phyloP scores from a whole-genome alignment of 2,888 invertebrate genomes.

The Lasioglossum pauxillum region DNA sequence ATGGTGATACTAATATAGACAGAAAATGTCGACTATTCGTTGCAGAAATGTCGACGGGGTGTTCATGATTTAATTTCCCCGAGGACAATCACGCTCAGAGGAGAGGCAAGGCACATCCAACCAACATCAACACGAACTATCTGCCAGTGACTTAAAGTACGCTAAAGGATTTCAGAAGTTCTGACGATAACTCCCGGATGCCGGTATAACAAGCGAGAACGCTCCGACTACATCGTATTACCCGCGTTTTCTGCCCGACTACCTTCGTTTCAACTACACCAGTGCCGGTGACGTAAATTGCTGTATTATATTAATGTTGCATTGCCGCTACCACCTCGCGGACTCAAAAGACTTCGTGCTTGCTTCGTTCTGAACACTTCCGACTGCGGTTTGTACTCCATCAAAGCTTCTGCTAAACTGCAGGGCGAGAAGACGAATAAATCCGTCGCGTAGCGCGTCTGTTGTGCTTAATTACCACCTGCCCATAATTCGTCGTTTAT shows the following conservation, averaged over 20 bases:
- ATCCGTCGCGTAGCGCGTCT: background rate
- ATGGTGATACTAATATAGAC: no score
- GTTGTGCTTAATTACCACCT: background rate
- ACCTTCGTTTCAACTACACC: background rate
- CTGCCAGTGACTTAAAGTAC: background rate
- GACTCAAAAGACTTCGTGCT: background rate
- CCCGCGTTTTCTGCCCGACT: background rate
- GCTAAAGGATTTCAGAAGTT: background rate
- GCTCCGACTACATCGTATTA: background rate
- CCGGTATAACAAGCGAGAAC: background rate
- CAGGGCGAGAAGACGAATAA: background rate
- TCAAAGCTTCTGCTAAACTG: no score
- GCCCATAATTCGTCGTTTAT: background rate
- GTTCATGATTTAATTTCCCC: background rate
- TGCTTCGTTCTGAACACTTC: background rate
- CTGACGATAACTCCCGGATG: background rate
- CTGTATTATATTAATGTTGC: conserved; percentile 26
- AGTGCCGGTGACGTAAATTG: conserved; percentile 18
- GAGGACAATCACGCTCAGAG: background rate
- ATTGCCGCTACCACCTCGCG: background rate
- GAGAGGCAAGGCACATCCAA: background rate
- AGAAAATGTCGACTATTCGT: background rate
- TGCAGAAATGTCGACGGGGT: background rate
- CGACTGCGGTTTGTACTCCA: background rate
- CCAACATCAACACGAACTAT: background rate